A percentile compares a stretch with the other conserved stretches of the same genome.
Evolutionary conservation across 1,140 invertebrate species (phyloP).

Genomic region (Zaprionus nigranus): DNA sequence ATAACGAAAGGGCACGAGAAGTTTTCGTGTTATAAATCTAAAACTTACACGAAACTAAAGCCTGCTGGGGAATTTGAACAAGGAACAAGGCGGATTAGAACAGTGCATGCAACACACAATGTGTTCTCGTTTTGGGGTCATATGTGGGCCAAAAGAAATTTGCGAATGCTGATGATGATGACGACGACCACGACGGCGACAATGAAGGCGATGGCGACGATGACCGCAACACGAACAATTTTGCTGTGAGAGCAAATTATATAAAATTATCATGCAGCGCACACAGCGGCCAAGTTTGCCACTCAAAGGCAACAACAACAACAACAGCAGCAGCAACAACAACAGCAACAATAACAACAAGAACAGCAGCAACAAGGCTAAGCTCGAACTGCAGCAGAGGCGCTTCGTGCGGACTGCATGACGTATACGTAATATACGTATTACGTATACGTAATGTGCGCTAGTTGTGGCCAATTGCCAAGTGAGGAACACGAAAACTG

Average conservation of each 20-base stretch:
- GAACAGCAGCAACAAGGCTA: slow-evolving; percentile 44
- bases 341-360: slow-evolving; percentile 23
- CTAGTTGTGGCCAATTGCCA: slow-evolving; percentile 64
- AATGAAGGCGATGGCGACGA: slow-evolving; percentile 19
- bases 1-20: slow-evolving; percentile 30
- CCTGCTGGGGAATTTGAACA: not conserved
- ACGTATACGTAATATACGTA: slow-evolving; percentile 63
- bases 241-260: slow-evolving; percentile 67
- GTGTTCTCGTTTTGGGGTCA: slow-evolving; percentile 21
- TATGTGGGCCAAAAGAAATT: slow-evolving; percentile 5
- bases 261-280: slow-evolving; percentile 81
- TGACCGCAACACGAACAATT: slow-evolving; percentile 53
- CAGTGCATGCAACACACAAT: slow-evolving; percentile 57
- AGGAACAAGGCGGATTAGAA: not conserved
- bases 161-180: not conserved
- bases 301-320: slow-evolving; percentile 56
- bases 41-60: slow-evolving; percentile 59
- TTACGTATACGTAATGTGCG: slow-evolving; percentile 71
- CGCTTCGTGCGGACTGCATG: slow-evolving; percentile 45
- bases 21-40: slow-evolving; percentile 70
- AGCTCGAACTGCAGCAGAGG: slow-evolving; percentile 38
- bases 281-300: slow-evolving; percentile 66
- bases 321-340: slow-evolving; percentile 19
- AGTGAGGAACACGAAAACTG: slow-evolving; percentile 1
- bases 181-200: slow-evolving; percentile 24